These are phyloP conservation scores for Hippopotamus amphibius DNA, from an alignment of 2,113 vertebrate genomes.

Conservation along the genomic window DNA sequence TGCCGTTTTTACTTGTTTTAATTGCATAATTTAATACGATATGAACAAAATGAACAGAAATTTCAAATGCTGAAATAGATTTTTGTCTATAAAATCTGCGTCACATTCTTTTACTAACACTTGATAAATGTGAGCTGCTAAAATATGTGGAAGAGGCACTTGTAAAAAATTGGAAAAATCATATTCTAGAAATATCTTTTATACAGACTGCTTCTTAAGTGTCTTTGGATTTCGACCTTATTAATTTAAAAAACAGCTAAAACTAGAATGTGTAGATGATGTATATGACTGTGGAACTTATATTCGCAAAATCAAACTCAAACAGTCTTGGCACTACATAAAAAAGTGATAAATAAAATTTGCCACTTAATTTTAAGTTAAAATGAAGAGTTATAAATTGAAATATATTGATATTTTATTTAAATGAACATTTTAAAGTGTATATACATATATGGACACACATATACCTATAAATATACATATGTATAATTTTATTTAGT, in stretches of 20 bases:
- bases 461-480: background rate
- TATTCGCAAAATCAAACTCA: constrained; percentile 34
- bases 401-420: constrained; percentile 8
- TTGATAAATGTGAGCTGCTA: constrained; percentile 1
- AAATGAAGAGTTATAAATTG: background rate
- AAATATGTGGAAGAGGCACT: background rate
- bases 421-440: background rate
- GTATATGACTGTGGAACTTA: background rate
- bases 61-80: background rate
- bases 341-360: background rate
- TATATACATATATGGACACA: background rate
- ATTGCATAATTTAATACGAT: constrained; percentile 24
- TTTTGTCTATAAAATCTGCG: constrained; percentile 2
- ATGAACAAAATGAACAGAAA: background rate
- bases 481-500: background rate
- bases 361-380: background rate
- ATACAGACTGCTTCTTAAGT: background rate
- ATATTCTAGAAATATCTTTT: constrained; percentile 44
- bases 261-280: background rate
- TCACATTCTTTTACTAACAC: background rate
- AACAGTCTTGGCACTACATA: background rate
- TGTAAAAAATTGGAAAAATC: constrained; percentile 24
- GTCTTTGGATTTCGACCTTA: constrained; percentile 19
- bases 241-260: constrained; percentile 8
- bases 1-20: constrained; percentile 9